phyloP scores from a whole-genome alignment of 2,888 invertebrate species.

The Chloromyia formosa region DNA sequence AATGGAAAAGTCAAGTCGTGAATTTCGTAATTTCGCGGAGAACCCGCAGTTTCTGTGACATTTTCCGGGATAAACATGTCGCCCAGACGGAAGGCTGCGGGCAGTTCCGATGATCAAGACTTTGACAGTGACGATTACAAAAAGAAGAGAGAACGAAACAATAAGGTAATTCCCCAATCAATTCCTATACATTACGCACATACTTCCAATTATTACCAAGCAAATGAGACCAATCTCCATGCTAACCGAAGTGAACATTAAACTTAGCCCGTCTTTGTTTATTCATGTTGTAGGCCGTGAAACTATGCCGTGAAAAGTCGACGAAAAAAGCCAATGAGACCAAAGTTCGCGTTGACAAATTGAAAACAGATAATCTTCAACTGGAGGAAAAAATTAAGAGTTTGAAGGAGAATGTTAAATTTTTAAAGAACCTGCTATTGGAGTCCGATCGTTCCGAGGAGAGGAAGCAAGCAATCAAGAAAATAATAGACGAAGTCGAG shows the following conservation, averaged over 20 bases:
- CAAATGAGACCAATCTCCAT: not conserved
- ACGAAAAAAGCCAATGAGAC: constrained; percentile 60
- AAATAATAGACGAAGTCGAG: constrained; percentile 54
- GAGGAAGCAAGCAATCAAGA: constrained; percentile 55
- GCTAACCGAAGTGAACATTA: not conserved
- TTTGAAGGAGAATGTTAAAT: constrained; percentile 56
- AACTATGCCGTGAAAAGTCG: constrained; percentile 61
- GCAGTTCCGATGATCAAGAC: constrained; percentile 55
- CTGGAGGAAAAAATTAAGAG: constrained; percentile 56
- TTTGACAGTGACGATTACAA: constrained; percentile 57
- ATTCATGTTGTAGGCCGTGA: constrained; percentile 60
- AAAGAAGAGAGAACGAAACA: constrained; percentile 61
- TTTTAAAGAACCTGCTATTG: constrained; percentile 56
- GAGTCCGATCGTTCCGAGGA: constrained; percentile 54
- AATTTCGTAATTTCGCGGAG: too few relatives aligned
- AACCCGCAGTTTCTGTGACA: too few relatives aligned
- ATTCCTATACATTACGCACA: not conserved
- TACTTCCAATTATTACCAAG: too few relatives aligned
- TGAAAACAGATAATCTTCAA: constrained; percentile 56
- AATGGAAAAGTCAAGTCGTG: too few relatives aligned
- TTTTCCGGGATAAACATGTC: constrained; percentile 58
- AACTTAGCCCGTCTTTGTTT: not conserved
- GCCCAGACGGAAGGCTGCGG: constrained; percentile 58
- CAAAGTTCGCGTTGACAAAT: constrained; percentile 57
- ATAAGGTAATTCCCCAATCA: constrained; percentile 56